Base-by-base conservation (phyloP, 92 coral and sea anemone species). In the Palythoa grandis region DNA sequence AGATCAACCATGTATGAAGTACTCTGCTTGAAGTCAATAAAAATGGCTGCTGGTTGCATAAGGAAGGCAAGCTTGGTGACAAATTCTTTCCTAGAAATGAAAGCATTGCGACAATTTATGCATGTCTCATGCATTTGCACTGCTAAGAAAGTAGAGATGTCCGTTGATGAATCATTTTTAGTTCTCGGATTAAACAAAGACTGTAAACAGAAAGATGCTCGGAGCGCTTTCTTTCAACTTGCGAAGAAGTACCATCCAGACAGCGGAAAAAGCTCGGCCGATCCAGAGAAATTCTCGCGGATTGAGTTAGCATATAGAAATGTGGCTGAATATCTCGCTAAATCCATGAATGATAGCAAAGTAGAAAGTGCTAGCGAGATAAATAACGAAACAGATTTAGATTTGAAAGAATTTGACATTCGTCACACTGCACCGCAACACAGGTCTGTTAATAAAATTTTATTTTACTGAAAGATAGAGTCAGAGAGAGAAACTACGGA, bases 401-500 rank as follows among this genome's bases (percentile, higher is more conserved):
- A 63, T 39, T 80, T 65, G 74, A 80, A 68, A 47, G 74, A 80
- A 47, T 80, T 80, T 66, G 85, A 80, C 74, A 80, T 80, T 22
- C 74, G 85, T 53, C 85, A 80, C 74, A 80, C 85, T 17, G 85
- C 85, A 39, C 85, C 85, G 19, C 85, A 80, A 52, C 85, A 80
- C 74, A 80, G 85, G 85, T 80, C 40, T 11, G 74, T 60, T 24
- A n/a, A n/a, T 20, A 8, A 5, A 0, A 43, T 8, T 43, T 43
- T 43, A 40, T 43, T 8, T 3, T 43, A 43, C 50, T 3, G 50
- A n/a, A n/a, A n/a, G n/a, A n/a, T n/a, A n/a, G n/a, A n/a, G n/a
- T n/a, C n/a, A 40, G 50, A 43, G 6, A 43, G 6, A 1, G 50
- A 43, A 43, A 43, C 50, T 43, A 43, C 9, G 50, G 9, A 43